These are phyloP conservation scores for Pteronura brasiliensis DNA, from an alignment of 2,113 vertebrate species.

Conservation along the genomic window DNA sequence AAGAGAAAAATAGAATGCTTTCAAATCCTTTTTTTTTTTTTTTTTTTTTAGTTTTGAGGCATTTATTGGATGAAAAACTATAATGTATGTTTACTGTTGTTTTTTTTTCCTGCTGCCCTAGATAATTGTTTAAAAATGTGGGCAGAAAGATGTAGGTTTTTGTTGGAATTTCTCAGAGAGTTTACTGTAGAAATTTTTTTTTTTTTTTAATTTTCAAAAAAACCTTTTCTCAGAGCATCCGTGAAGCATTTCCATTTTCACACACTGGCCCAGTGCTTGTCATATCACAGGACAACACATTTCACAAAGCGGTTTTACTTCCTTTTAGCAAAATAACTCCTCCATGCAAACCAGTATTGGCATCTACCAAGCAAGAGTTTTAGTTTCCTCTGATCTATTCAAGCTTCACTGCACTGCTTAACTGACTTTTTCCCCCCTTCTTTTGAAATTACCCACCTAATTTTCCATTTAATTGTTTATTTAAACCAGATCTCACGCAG, in stretches of 20 bases:
- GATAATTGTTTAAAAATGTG: slow-evolving; percentile 53
- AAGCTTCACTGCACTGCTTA: slow-evolving; percentile 58
- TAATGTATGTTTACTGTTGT: background rate
- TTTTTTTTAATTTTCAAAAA: background rate
- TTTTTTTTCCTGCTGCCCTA: background rate
- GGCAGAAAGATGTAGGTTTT: background rate
- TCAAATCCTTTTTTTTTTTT: slow-evolving; percentile 5
- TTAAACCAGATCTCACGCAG: slow-evolving; percentile 66
- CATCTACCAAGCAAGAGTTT: slow-evolving; percentile 55
- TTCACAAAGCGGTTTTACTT: slow-evolving; percentile 69
- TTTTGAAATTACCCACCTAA: slow-evolving; percentile 74
- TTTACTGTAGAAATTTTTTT: slow-evolving; percentile 2
- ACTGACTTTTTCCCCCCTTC: slow-evolving; percentile 61
- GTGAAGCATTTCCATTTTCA: slow-evolving; percentile 66
- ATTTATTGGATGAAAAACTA: slow-evolving; percentile 48
- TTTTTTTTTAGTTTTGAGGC: slow-evolving; percentile 15
- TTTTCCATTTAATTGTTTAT: slow-evolving; percentile 77
- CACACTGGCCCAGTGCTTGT: slow-evolving; percentile 38
- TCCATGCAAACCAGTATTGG: slow-evolving; percentile 63
- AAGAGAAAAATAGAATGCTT: slow-evolving; percentile 42
- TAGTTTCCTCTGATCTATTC: slow-evolving; percentile 64
- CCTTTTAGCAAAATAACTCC: slow-evolving; percentile 73
- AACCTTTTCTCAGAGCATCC: background rate
- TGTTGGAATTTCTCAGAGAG: slow-evolving; percentile 32
- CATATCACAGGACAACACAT: slow-evolving; percentile 71